These are phyloP conservation scores for Ophioninae sp. DNA, from an alignment of 2,888 invertebrate genomes.

Conservation along the genomic window DNA sequence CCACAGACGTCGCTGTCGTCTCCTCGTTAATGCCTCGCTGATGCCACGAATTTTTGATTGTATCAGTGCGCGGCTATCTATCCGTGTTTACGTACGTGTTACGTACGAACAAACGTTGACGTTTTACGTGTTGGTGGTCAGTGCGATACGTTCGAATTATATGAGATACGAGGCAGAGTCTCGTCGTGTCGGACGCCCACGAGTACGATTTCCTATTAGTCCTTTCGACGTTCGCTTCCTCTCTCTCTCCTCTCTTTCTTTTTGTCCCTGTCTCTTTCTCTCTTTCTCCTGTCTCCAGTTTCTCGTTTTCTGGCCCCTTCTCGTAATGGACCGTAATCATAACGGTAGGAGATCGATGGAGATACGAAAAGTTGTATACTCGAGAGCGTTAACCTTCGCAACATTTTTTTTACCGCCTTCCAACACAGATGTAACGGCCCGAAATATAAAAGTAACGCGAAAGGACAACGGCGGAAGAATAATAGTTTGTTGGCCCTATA, in stretches of 20 bases:
- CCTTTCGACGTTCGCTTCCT: conserved; percentile 25
- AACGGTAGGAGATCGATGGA: conserved; percentile 61
- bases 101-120: too few relatives aligned
- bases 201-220: conserved; percentile 60
- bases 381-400: conserved; percentile 44
- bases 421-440: conserved; percentile 43
- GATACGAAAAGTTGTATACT: conserved; percentile 37
- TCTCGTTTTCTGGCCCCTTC: conserved; percentile 28
- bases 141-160: conserved; percentile 52
- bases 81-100: neutral
- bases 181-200: conserved; percentile 49
- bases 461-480: conserved; percentile 1
- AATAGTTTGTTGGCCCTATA: neutral
- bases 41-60: conserved; percentile 33
- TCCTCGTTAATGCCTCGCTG: conserved; percentile 28
- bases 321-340: conserved; percentile 59
- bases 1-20: conserved; percentile 18
- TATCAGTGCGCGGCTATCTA: neutral
- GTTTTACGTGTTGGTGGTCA: neutral
- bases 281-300: neutral
- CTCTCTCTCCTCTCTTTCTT: neutral
- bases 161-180: conserved; percentile 52
- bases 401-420: neutral
- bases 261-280: neutral
- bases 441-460: conserved; percentile 41